Evolutionary conservation across 2,797 vertebrate species (phyloP).

Genomic region (Spondyliosoma cantharus): DNA sequence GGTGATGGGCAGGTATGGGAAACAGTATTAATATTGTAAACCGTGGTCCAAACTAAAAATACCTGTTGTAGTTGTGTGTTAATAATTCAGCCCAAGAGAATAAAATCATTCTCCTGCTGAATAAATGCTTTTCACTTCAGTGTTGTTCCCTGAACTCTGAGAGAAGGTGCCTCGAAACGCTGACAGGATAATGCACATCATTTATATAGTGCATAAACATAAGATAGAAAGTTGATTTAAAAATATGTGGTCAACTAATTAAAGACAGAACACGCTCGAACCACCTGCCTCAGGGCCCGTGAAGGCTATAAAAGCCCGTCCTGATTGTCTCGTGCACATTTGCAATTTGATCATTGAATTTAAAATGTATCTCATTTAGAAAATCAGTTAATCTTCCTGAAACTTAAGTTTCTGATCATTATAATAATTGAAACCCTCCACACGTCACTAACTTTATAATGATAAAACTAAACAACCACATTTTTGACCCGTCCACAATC

Average conservation of each 20-base stretch:
- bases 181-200: constrained; percentile 1
- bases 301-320: no score
- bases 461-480: neutral
- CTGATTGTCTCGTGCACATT: neutral
- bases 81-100: constrained; percentile 67
- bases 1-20: constrained; percentile 60
- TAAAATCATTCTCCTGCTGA: constrained; percentile 7
- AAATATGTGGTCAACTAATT: neutral
- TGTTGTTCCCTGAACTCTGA: neutral
- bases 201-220: neutral
- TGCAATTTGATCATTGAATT: no score
- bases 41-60: constrained; percentile 45
- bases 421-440: neutral
- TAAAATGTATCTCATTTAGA: no score
- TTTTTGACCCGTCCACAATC: neutral
- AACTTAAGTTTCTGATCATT: neutral
- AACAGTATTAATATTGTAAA: constrained; percentile 71
- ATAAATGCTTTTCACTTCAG: constrained; percentile 27
- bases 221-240: neutral
- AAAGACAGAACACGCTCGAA: neutral
- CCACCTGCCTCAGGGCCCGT: neutral
- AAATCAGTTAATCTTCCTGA: neutral
- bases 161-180: neutral
- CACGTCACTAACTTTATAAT: neutral
- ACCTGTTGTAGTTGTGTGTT: constrained; percentile 51